Conservation (phyloP, 2,797 vertebrate genomes). For the Amblyraja radiata region DNA sequence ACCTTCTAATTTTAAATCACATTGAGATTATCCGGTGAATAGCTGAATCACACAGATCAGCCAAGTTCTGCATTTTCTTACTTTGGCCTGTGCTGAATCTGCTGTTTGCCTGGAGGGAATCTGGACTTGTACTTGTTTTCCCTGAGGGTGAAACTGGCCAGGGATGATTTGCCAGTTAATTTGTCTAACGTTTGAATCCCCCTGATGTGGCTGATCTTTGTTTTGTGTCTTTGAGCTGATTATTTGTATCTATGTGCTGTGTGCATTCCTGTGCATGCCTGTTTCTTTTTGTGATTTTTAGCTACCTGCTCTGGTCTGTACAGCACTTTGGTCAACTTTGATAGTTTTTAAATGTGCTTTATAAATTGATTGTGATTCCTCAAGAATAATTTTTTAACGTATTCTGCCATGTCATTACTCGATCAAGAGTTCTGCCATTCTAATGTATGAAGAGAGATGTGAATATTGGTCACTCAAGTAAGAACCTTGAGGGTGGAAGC, state of each 20-base stretch:
- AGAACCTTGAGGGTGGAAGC: background rate
- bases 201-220: no score
- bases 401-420: background rate
- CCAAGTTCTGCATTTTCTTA: background rate
- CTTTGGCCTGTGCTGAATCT: background rate
- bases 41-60: background rate
- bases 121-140: background rate
- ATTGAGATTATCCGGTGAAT: background rate
- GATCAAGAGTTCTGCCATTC: background rate
- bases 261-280: no score
- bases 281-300: no score
- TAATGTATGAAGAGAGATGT: background rate
- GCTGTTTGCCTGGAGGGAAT: background rate
- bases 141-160: background rate
- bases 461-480: background rate
- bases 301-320: no score
- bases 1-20: background rate
- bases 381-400: background rate
- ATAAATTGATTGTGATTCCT: background rate
- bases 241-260: no score
- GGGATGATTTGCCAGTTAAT: background rate
- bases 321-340: no score
- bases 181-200: no score
- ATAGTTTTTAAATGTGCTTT: no score
- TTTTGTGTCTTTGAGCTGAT: no score